These are phyloP conservation scores for Caradrina clavipalpis DNA, from an alignment of 2,888 invertebrate species.

Conservation along the genomic window DNA sequence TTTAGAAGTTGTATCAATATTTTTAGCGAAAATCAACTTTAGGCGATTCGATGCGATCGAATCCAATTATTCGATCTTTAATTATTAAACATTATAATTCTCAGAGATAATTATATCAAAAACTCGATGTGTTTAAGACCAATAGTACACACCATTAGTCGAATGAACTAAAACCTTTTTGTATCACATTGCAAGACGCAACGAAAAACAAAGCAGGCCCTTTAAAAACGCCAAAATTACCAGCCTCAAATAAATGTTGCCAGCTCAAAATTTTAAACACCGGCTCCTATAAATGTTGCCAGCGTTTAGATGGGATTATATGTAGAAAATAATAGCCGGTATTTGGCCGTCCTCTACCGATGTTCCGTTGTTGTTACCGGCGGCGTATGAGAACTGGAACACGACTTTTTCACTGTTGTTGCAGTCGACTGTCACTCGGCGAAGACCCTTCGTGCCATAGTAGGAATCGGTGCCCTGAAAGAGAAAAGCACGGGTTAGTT, in stretches of 20 bases:
- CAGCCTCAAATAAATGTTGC: constrained; percentile 57
- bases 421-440: constrained; percentile 94
- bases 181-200: neutral
- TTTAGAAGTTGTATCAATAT: no score
- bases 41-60: no score
- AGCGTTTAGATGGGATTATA: constrained; percentile 72
- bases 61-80: no score
- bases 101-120: no score
- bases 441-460: constrained; percentile 95
- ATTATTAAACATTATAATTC: no score
- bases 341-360: constrained; percentile 97
- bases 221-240: constrained; percentile 18
- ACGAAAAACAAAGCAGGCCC: constrained; percentile 10
- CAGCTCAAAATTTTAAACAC: constrained; percentile 52
- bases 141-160: no score
- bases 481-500: neutral
- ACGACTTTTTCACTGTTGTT: constrained; percentile 94
- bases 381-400: constrained; percentile 95
- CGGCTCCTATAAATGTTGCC: constrained; percentile 59
- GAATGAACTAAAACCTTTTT: no score
- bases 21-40: no score
- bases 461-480: constrained; percentile 96
- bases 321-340: constrained; percentile 96
- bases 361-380: constrained; percentile 96
- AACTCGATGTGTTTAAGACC: no score